Conservation (phyloP, 2,888 invertebrate species). For the Dendrolimus pini region DNA sequence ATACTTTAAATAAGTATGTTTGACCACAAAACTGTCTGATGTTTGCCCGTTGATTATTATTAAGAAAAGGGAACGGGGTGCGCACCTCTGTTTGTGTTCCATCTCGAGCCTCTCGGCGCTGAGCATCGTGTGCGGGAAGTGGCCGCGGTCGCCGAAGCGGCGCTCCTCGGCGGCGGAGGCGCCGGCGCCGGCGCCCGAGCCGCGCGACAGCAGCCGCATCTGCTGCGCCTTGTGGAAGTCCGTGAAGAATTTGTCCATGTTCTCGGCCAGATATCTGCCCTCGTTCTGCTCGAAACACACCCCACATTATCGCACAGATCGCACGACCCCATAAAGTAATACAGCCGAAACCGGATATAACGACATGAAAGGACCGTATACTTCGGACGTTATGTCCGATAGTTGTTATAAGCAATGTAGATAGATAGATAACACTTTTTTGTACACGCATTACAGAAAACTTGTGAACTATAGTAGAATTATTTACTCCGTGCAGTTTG, state of each 20-base stretch:
- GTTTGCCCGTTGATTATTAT: too few species aligned
- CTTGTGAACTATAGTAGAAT: too few species aligned
- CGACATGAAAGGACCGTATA: background rate
- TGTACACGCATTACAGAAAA: too few species aligned
- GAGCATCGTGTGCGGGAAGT: slow-evolving; percentile 50
- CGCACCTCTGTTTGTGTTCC: slow-evolving; percentile 64
- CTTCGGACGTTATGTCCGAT: too few species aligned
- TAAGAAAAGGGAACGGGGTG: background rate
- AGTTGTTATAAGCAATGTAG: too few species aligned
- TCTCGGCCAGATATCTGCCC: slow-evolving; percentile 61
- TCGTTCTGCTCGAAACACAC: slow-evolving; percentile 38
- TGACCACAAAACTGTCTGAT: too few species aligned
- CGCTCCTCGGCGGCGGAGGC: slow-evolving; percentile 19
- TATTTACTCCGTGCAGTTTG: too few species aligned
- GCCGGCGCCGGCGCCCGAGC: slow-evolving; percentile 16
- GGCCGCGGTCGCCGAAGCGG: slow-evolving; percentile 35
- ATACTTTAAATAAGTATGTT: too few species aligned
- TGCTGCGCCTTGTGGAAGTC: slow-evolving; percentile 82
- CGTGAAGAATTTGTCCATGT: slow-evolving; percentile 83
- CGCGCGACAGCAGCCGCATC: slow-evolving; percentile 50
- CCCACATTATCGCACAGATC: background rate
- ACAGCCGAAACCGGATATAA: too few species aligned
- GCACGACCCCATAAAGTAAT: too few species aligned
- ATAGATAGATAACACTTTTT: too few species aligned
- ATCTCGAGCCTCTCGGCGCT: slow-evolving; percentile 55